Percentiles rank a stretch among this genome's conserved stretches.
Conservation (phyloP, 2,888 invertebrate species). For the Autographa gamma region DNA sequence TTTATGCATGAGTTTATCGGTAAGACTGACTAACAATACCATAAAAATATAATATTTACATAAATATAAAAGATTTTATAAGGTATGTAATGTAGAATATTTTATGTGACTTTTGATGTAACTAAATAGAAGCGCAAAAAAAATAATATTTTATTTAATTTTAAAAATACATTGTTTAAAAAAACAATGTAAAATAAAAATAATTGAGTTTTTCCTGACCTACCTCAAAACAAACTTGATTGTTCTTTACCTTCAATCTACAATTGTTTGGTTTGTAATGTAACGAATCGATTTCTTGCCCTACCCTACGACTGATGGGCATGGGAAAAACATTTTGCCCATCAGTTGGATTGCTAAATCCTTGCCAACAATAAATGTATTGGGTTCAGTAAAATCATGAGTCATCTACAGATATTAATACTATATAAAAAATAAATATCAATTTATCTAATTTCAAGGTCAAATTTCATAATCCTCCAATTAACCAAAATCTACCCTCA, state of each 20-base stretch:
- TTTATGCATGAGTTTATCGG: neutral
- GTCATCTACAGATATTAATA: too few species aligned
- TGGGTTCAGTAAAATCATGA: too few species aligned
- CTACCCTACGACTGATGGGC: neutral
- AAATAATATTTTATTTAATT: too few species aligned
- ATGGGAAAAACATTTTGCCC: neutral
- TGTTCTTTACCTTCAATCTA: too few species aligned
- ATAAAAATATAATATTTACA: neutral
- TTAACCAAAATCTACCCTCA: neutral
- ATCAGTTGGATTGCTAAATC: neutral
- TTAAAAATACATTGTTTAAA: too few species aligned
- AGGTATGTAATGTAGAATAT: too few species aligned
- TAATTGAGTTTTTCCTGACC: too few species aligned
- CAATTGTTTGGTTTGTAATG: too few species aligned
- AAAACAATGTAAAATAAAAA: too few species aligned
- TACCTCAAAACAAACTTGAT: neutral
- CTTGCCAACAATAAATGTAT: neutral
- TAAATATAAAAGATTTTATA: neutral
- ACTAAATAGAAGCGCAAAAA: too few species aligned
- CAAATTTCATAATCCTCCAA: neutral
- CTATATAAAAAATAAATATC: neutral
- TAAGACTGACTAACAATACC: neutral
- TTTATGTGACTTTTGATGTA: too few species aligned
- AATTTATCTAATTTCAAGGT: neutral
- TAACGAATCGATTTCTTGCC: neutral